Conservation (phyloP, 1,140 invertebrate genomes). For the Papilio aristodemus region DNA sequence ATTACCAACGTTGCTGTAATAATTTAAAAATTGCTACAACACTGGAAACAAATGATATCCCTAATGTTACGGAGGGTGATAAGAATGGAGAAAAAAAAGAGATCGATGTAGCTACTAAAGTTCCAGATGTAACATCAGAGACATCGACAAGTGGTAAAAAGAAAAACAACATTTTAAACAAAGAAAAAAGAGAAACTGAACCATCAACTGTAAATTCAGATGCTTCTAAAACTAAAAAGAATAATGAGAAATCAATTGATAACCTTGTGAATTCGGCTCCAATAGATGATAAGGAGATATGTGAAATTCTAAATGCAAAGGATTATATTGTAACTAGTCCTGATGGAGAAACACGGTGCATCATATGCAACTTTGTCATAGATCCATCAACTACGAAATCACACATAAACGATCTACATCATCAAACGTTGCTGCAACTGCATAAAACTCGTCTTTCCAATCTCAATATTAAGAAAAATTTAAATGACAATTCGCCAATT, state of each 20-base stretch:
- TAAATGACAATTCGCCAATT: not conserved
- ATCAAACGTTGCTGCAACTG: slow-evolving; percentile 39
- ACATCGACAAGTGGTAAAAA: not conserved
- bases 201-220: not conserved
- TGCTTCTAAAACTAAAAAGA: not conserved
- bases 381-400: not conserved
- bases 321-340: slow-evolving; percentile 35
- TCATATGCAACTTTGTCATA: slow-evolving; percentile 41
- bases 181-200: not conserved
- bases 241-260: not conserved
- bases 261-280: not conserved
- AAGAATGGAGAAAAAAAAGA: not conserved
- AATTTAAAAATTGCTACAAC: not conserved
- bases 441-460: slow-evolving; percentile 39
- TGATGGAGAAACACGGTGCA: slow-evolving; percentile 34
- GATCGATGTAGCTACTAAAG: not conserved
- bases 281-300: slow-evolving; percentile 37
- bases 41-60: not conserved
- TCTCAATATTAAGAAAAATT: slow-evolving; percentile 24
- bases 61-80: not conserved
- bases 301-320: slow-evolving; percentile 34
- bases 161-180: not conserved
- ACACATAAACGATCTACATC: slow-evolving; percentile 38
- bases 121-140: not conserved
- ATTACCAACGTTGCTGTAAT: slow-evolving; percentile 19